Evolutionary conservation across 37 sponge, comb jelly and placozoan species (phyloP).

Genomic region (Mnemiopsis leidyi): DNA sequence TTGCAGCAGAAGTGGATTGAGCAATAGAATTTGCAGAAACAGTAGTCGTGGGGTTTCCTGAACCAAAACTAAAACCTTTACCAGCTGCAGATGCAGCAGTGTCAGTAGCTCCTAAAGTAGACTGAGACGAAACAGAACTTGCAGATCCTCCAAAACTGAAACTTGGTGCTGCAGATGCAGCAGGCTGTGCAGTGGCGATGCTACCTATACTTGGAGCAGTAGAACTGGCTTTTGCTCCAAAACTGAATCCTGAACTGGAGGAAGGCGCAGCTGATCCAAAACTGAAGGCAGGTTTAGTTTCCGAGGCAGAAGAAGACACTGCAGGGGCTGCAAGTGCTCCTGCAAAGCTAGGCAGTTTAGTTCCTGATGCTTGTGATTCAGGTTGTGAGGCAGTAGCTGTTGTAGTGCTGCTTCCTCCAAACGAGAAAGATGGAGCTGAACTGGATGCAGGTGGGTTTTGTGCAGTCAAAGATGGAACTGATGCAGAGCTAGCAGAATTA

Average conservation of each 20-base stretch:
- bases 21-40: background rate
- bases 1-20: background rate
- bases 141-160: background rate
- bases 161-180: background rate
- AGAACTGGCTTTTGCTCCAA: background rate
- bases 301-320: too few species aligned
- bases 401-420: background rate
- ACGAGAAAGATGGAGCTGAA: background rate
- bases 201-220: background rate
- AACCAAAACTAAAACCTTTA: conserved; percentile 34
- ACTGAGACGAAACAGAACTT: too few species aligned
- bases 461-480: background rate
- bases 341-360: background rate
- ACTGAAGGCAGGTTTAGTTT: background rate
- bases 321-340: background rate
- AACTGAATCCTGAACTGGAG: conserved; percentile 1
- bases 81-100: too few species aligned
- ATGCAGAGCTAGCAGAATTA: background rate
- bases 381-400: background rate
- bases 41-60: background rate
- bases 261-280: background rate
- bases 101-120: too few species aligned
- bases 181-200: background rate
- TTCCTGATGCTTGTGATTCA: too few species aligned
- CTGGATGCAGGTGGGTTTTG: background rate